Evolutionary conservation across 2,888 invertebrate species (phyloP).

Genomic region (Formica aserva): DNA sequence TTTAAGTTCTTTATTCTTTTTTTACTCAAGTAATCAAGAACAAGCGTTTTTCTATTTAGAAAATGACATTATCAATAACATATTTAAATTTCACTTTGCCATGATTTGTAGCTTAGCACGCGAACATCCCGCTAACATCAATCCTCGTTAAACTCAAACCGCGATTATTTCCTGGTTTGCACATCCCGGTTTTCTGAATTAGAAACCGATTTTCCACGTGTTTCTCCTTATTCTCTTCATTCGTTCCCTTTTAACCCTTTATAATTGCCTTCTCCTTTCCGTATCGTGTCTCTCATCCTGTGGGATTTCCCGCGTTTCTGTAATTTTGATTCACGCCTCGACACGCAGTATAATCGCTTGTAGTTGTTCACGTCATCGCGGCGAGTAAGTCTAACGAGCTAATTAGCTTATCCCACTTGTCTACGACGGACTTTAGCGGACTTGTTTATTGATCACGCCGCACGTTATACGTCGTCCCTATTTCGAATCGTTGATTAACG

Average conservation of each 20-base stretch:
- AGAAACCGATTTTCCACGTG: constrained; percentile 6
- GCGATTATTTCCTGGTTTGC: constrained; percentile 17
- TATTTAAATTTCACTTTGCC: not conserved
- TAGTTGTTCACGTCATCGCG: constrained; percentile 15
- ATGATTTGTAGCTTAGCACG: constrained; percentile 12
- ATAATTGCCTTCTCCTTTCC: not conserved
- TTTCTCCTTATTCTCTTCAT: not conserved
- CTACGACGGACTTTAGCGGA: constrained; percentile 22
- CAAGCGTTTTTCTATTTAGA: not conserved
- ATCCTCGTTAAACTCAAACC: not conserved
- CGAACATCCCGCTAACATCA: constrained; percentile 12
- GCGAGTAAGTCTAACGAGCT: constrained; percentile 37
- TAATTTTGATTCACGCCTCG: constrained; percentile 16
- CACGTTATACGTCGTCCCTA: not conserved
- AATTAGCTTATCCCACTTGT: constrained; percentile 44
- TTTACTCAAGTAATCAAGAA: not conserved
- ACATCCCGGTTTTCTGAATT: constrained; percentile 7
- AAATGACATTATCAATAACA: constrained; percentile 19
- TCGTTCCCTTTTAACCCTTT: not conserved
- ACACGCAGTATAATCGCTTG: constrained; percentile 11
- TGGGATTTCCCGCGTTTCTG: not conserved
- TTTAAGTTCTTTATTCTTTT: not conserved
- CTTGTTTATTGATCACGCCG: constrained; percentile 23
- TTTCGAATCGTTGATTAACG: constrained; percentile 23
- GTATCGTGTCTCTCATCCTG: not conserved